These are phyloP conservation scores for Entomobrya proxima DNA, from an alignment of 2,888 invertebrate species.

Conservation along the genomic window DNA sequence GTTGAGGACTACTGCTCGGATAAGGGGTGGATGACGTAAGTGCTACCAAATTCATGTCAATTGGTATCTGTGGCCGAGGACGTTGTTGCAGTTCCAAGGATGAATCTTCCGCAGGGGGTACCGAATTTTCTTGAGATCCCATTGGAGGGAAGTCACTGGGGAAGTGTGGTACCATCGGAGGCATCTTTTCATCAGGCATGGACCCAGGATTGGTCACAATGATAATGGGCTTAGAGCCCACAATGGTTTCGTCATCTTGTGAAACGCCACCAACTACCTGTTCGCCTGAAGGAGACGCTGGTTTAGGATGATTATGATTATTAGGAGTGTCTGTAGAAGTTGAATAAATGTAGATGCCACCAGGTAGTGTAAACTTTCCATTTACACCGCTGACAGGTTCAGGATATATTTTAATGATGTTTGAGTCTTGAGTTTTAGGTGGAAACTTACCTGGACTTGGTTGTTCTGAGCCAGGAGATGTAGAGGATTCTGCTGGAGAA, in stretches of 20 bases:
- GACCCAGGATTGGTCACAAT: slow-evolving; percentile 37
- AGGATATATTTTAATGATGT: slow-evolving; percentile 67
- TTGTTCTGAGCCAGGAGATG: slow-evolving; percentile 31
- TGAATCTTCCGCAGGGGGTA: slow-evolving; percentile 46
- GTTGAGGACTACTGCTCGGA: background rate
- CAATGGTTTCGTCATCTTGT: slow-evolving; percentile 25
- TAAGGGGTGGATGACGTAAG: background rate
- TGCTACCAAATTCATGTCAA: background rate
- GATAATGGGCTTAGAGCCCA: slow-evolving; percentile 57
- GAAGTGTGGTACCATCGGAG: slow-evolving; percentile 21
- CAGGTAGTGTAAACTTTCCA: slow-evolving; percentile 69
- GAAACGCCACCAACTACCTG: background rate
- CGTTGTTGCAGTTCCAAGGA: slow-evolving; percentile 53
- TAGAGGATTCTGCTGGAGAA: background rate
- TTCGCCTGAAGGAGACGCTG: slow-evolving; percentile 35
- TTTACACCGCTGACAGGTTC: slow-evolving; percentile 66
- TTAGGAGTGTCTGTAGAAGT: slow-evolving; percentile 59
- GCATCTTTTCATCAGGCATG: background rate
- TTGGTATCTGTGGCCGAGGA: background rate
- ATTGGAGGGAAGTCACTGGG: slow-evolving; percentile 55
- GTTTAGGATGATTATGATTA: slow-evolving; percentile 52
- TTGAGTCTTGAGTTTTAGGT: slow-evolving; percentile 50
- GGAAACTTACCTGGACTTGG: slow-evolving; percentile 61
- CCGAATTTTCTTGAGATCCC: slow-evolving; percentile 13
- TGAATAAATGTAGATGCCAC: slow-evolving; percentile 67